A percentile compares a stretch with the other conserved stretches of the same genome.
Conservation (phyloP, 1,140 invertebrate genomes). For the Liolophura sinensis region DNA sequence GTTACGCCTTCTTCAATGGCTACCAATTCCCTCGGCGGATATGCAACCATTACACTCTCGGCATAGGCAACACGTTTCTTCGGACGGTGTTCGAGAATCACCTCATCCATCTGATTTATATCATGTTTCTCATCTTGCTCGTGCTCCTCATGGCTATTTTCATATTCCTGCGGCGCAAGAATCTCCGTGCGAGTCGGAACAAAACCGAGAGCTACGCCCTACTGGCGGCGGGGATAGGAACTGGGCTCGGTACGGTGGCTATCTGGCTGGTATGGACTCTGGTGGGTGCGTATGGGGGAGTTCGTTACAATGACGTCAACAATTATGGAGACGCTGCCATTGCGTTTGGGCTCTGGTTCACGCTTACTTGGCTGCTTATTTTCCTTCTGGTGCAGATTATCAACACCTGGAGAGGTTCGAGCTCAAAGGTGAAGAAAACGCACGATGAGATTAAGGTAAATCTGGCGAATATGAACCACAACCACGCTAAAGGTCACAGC, state of each 20-base stretch:
- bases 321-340: conserved; percentile 75
- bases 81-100: conserved; percentile 63
- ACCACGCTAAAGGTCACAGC: no score
- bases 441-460: no score
- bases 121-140: conserved; percentile 79
- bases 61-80: conserved; percentile 38
- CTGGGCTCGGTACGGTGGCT: conserved; percentile 73
- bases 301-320: conserved; percentile 45
- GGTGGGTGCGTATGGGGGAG: conserved; percentile 60
- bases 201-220: conserved; percentile 89
- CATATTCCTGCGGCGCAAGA: conserved; percentile 48
- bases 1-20: no score
- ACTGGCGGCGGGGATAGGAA: conserved; percentile 68
- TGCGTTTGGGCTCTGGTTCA: conserved; percentile 82
- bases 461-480: no score
- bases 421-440: no score
- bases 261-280: conserved; percentile 82
- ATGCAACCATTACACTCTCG: conserved; percentile 51
- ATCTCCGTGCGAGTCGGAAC: conserved; percentile 83
- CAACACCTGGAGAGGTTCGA: no score
- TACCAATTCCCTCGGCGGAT: conserved; percentile 7
- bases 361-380: conserved; percentile 35
- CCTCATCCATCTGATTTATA: conserved; percentile 78
- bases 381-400: no score
- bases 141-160: conserved; percentile 78